Base-by-base conservation (phyloP, 2,797 vertebrate genomes). In the Sardinella longiceps region DNA sequence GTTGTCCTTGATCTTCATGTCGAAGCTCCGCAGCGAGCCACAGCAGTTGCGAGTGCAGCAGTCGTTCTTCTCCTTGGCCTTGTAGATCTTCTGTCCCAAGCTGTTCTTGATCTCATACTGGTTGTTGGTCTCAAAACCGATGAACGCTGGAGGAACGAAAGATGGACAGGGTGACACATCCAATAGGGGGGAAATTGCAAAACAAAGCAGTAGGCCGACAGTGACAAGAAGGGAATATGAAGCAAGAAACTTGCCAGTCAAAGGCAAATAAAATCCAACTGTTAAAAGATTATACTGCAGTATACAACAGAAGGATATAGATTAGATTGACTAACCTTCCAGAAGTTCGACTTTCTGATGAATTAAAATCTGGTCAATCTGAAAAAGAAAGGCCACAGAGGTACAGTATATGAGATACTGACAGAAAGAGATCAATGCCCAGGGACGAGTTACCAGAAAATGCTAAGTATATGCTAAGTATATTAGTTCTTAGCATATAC, bases 1-100 rank as follows among this genome's bases (percentile, higher is more conserved):
- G 85, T 92, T 93, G 91, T 98, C 97, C 70, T 95, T 96, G 87
- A 98, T 94, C 81, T 95, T 96, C 92, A 98, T 95, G 87, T 96
- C 95, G 45, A 98, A 97, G 83, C 96, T 97, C 74, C 97, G 95
- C 84, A 96, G 91, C 0, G 97, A 91, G 1, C 97, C 97, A 5
- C 96, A 98, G 94, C 97, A 98, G 90, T 97, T 96, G 9, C 97
- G 95, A 0, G 96, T 96, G 84, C 97, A 98, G 89, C 96, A 97
- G 92, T 95, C 96, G 43, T 94, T 98, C 91, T 96, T 96, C 92
- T 98, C 97, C 14, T 96, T 96, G 15, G 96, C 96, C 23, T 95
- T 92, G 88, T 96, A 97, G 85, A 98, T 94, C 88, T 94, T 96
- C 77, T 97, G 96, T 56, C 96, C 96, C 2, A 96, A 60, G 56